Percentiles rank a stretch among this genome's conserved stretches.
Conservation (phyloP, 2,797 vertebrate species). For the Enteromius anoplus region DNA sequence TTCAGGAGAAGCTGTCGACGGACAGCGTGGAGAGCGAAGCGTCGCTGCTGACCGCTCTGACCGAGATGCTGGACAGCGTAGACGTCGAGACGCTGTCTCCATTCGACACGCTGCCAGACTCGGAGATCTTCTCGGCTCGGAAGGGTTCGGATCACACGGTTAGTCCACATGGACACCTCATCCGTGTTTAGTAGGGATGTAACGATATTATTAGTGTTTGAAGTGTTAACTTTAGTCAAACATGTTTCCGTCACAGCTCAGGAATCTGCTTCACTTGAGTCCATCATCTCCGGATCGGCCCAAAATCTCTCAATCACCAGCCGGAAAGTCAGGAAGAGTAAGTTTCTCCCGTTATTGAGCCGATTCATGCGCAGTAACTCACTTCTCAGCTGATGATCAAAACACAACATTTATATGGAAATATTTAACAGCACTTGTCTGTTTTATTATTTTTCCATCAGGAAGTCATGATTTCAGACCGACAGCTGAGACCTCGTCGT, state of each 20-base stretch:
- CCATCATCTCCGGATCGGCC: background rate
- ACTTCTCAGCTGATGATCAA: background rate
- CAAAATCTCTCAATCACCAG: background rate
- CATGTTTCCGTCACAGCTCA: constrained; percentile 21
- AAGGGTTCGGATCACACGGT: constrained; percentile 60
- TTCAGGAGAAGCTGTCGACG: constrained; percentile 81
- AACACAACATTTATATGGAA: background rate
- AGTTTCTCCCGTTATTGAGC: background rate
- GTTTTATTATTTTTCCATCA: constrained; percentile 52
- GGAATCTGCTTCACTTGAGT: constrained; percentile 18
- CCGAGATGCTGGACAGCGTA: constrained; percentile 91
- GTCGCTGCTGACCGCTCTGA: constrained; percentile 88
- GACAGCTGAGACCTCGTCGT: constrained; percentile 61
- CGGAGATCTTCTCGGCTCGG: constrained; percentile 78
- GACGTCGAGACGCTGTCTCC: constrained; percentile 92
- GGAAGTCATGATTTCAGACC: constrained; percentile 42
- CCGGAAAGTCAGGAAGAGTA: constrained; percentile 20
- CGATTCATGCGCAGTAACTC: background rate
- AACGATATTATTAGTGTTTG: no score
- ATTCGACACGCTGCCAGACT: constrained; percentile 88
- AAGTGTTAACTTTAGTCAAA: background rate
- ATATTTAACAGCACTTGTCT: background rate
- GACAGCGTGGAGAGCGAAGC: constrained; percentile 81
- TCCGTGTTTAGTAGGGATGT: background rate
- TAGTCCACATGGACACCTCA: background rate